Percentiles rank a stretch among this genome's conserved stretches.
Conservation (phyloP, 2,113 vertebrate genomes). For the Neomonachus schauinslandi region DNA sequence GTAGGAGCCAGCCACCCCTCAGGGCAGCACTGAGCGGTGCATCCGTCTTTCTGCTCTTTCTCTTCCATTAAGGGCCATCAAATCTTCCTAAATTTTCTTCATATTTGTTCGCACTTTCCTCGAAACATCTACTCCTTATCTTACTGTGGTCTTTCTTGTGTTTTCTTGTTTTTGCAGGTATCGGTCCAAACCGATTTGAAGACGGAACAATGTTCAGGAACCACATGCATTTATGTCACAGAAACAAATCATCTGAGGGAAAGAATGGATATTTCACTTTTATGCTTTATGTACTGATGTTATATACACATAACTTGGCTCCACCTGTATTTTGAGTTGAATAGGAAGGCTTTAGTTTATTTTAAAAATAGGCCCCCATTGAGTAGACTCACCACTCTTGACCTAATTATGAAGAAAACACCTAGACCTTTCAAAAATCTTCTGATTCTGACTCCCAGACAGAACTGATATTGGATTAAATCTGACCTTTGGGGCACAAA, state of each 20-base stretch:
- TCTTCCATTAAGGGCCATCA: neutral
- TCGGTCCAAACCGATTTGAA: neutral
- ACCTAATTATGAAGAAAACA: neutral
- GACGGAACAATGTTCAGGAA: neutral
- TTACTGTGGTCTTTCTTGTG: neutral
- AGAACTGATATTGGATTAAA: neutral
- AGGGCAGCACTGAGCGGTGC: accelerated
- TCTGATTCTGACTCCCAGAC: neutral
- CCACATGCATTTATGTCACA: neutral
- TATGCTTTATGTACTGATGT: neutral
- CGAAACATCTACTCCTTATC: neutral
- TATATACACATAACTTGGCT: neutral
- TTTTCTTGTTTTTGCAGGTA: neutral
- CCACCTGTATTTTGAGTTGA: neutral
- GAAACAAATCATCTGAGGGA: neutral
- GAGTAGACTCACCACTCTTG: neutral
- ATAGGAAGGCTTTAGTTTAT: neutral
- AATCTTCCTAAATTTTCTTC: neutral
- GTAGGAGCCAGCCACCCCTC: accelerated
- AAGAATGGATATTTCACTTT: neutral
- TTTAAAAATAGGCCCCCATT: neutral
- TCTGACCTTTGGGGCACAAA: neutral
- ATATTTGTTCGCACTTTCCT: neutral
- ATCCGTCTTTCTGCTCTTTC: neutral
- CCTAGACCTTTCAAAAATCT: neutral